Percentiles rank a stretch among this genome's conserved stretches.
Conservation (phyloP, 2,888 invertebrate genomes). For the Augochlorella aurata region DNA sequence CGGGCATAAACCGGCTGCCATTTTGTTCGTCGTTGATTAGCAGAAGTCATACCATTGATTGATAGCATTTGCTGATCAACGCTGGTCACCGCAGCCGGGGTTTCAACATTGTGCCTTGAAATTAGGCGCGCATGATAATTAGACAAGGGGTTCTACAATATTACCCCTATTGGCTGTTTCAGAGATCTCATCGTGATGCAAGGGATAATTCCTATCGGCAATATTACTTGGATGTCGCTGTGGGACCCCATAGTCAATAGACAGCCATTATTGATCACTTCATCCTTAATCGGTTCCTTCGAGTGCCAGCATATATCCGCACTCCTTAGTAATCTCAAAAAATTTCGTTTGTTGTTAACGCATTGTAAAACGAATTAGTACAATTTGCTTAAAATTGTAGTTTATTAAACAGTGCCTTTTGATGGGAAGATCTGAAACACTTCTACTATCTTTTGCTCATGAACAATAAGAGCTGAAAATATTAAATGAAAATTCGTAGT, state of each 20-base stretch:
- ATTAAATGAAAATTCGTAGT: too few species aligned
- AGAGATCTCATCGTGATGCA: constrained; percentile 57
- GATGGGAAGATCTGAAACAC: too few species aligned
- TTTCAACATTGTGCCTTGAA: constrained; percentile 74
- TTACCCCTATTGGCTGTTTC: constrained; percentile 63
- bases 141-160: constrained; percentile 66
- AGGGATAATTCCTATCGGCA: constrained; percentile 68
- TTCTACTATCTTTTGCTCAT: too few species aligned
- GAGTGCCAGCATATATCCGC: background rate
- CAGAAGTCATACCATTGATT: constrained; percentile 73
- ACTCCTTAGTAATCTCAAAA: too few species aligned
- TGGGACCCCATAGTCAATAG: constrained; percentile 14
- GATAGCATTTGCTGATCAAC: constrained; percentile 75
- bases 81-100: constrained; percentile 74
- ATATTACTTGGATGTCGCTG: constrained; percentile 54
- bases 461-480: too few species aligned
- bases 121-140: constrained; percentile 79
- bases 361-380: too few species aligned
- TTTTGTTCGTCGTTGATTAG: constrained; percentile 64
- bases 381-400: too few species aligned
- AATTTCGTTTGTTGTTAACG: too few species aligned
- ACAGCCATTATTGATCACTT: constrained; percentile 34
- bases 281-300: background rate
- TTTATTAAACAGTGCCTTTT: too few species aligned
- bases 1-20: constrained; percentile 2